These are phyloP conservation scores for Muricea muricata DNA, from an alignment of 92 coral and sea anemone genomes.

Conservation along the genomic window DNA sequence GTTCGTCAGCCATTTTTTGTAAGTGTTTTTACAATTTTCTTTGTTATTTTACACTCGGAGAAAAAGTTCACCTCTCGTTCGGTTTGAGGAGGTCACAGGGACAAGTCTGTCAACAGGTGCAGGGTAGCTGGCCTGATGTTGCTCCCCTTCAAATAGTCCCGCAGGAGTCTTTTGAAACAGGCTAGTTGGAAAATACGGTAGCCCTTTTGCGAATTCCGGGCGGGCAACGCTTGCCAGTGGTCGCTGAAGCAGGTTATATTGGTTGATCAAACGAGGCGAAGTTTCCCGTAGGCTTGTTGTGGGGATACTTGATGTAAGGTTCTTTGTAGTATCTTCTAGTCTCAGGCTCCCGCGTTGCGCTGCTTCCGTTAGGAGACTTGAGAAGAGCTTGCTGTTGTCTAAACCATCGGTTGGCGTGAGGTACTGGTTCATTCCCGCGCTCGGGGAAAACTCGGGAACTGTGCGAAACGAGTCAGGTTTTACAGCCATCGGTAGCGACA, in stretches of 20 bases:
- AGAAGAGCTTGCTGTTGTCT: constrained; percentile 35
- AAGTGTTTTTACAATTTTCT: background rate
- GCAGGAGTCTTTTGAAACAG: constrained; percentile 40
- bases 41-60: constrained; percentile 9
- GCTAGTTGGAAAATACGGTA: constrained; percentile 21
- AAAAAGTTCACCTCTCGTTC: constrained; percentile 23
- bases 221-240: constrained; percentile 26
- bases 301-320: background rate
- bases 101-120: constrained; percentile 3
- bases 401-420: constrained; percentile 3
- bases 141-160: constrained; percentile 5
- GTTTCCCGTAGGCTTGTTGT: background rate
- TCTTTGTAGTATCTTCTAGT: constrained; percentile 28
- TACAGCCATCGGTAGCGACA: constrained; percentile 35
- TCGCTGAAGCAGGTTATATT: constrained; percentile 33
- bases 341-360: constrained; percentile 38
- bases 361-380: constrained; percentile 23
- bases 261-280: constrained; percentile 35
- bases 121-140: background rate
- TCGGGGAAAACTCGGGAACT: constrained; percentile 17
- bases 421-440: constrained; percentile 21
- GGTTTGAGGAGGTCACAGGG: constrained; percentile 4
- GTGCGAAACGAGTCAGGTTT: constrained; percentile 31
- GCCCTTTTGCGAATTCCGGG: constrained; percentile 27
- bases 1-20: too few relatives aligned